Evolutionary conservation across 2,888 invertebrate genomes (phyloP).

Genomic region (Aleiodes leptofemur): DNA sequence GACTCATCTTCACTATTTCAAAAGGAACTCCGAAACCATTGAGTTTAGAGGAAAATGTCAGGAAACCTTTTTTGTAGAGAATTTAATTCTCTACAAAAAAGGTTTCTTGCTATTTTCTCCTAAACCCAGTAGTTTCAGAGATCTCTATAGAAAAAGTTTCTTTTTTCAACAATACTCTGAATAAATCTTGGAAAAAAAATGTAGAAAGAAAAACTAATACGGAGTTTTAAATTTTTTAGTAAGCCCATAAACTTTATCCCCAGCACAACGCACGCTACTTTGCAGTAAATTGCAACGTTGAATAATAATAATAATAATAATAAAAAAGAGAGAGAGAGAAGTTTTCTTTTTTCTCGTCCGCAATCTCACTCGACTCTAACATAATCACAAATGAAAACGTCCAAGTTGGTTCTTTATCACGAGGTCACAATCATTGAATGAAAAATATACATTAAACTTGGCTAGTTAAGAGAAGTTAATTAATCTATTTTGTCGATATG

Average conservation of each 20-base stretch:
- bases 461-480: conserved; percentile 18
- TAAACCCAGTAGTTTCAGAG: no score
- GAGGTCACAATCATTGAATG: conserved; percentile 32
- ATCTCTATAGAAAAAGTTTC: no score
- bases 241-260: conserved; percentile 13
- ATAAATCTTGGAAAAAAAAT: not conserved
- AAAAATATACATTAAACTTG: conserved; percentile 16
- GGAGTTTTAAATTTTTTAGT: conserved; percentile 34
- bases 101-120: no score
- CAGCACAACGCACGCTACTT: conserved; percentile 36
- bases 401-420: conserved; percentile 14
- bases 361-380: conserved; percentile 30
- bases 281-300: conserved; percentile 39
- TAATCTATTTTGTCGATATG: conserved; percentile 26
- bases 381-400: conserved; percentile 33
- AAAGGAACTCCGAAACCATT: no score
- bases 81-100: no score
- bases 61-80: no score
- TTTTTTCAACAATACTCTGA: no score
- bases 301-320: conserved; percentile 36
- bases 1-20: no score
- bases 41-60: no score
- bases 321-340: not conserved
- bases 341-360: conserved; percentile 7
- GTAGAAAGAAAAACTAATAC: conserved; percentile 3